A percentile compares a stretch with the other conserved stretches of the same genome.
Evolutionary conservation across 2,113 vertebrate genomes (phyloP).

Genomic region (Notothenia coriiceps): DNA sequence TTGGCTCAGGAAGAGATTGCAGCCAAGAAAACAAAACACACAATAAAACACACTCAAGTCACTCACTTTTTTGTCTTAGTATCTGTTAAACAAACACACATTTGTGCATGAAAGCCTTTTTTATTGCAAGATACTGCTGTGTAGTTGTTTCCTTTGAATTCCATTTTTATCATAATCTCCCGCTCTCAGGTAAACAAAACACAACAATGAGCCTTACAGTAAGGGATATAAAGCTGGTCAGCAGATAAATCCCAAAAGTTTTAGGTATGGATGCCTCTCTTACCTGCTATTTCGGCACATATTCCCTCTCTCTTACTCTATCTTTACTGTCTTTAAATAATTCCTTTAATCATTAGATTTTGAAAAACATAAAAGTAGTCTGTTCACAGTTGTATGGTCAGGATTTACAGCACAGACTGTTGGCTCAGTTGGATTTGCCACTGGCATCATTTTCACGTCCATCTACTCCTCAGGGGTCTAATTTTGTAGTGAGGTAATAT

Average conservation of each 20-base stretch:
- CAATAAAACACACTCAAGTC: slow-evolving; percentile 26
- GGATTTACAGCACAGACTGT: not conserved
- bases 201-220: not conserved
- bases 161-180: not conserved
- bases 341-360: not conserved
- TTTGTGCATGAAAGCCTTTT: slow-evolving; percentile 10
- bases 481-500: slow-evolving; percentile 38
- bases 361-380: not conserved
- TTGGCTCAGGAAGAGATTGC: slow-evolving; percentile 56
- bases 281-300: not conserved
- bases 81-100: not conserved
- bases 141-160: not conserved
- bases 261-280: slow-evolving; percentile 21
- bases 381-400: not conserved
- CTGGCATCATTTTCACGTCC: slow-evolving; percentile 20
- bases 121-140: not conserved
- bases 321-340: not conserved
- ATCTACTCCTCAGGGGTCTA: slow-evolving; percentile 33
- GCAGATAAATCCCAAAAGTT: slow-evolving; percentile 1
- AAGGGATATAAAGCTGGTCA: not conserved
- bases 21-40: slow-evolving; percentile 62
- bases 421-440: slow-evolving; percentile 61
- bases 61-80: not conserved
- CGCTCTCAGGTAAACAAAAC: not conserved
- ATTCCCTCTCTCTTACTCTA: not conserved